Evolutionary conservation across 35 echinoderm and acorn worm genomes (phyloP), one percentile per base, ranked within the genome.

Genomic region (Lytechinus pictus): DNA sequence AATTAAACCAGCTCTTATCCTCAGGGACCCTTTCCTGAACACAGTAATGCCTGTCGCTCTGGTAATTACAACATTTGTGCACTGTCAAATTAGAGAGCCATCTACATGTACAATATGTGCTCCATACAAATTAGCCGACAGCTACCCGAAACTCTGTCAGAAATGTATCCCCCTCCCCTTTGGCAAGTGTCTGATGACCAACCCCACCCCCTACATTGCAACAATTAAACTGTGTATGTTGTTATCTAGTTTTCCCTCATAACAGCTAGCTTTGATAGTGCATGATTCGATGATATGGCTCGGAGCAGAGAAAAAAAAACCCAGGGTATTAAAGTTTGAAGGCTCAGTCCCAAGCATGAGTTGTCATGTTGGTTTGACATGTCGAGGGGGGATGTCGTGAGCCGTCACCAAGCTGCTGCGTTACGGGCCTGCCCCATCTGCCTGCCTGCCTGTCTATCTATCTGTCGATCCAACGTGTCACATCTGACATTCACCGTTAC

Each of bases 381-480:
- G 88, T 90, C 52, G 88, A 54, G 29, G 88, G 28, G 52, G 16
- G 28, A 54, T 90, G 88, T 90, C 28, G 52, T 33, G 29, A 12
- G 52, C 88, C 88, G 88, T 90, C 88, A 90, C 27, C 88, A 5
- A 90, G 88, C 88, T 90, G 88, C 66, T 79, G 66, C 66, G 66
- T 79, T 79, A 79, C 66, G 27, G 88, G 28, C 88, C 29, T 90
- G 52, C 88, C 52, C 88, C 52, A 44, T 11, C 29, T 54, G 88
- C 28, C 29, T 54, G 88, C 28, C 29, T 52, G 88, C 52, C 29
- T 54, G 88, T 5, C 88, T 52, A 44, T 90, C 88, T 90, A 19
- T 54, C 88, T 90, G 29, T 90, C 29, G 88, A 90, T 90, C 88
- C 52, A 9, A 52, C 88, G 52, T 54, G 88, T 90, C 88, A 90